Evolutionary conservation across 2,797 vertebrate species (phyloP).

Genomic region (Phrynocephalus forsythii): DNA sequence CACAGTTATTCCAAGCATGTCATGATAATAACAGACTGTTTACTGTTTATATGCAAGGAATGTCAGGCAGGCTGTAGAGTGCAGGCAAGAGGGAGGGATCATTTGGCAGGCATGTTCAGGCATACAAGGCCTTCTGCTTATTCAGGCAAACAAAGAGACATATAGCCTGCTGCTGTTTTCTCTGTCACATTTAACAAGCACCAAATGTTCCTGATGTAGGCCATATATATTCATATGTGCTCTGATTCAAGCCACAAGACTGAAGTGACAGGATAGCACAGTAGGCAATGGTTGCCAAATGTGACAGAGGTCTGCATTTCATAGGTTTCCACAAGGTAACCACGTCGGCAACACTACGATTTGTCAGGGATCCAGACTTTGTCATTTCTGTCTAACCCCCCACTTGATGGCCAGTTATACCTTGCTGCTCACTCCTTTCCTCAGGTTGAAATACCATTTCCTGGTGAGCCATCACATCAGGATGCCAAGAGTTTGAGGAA

Average conservation of each 20-base stretch:
- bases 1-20: constrained; percentile 80
- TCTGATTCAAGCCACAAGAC: constrained; percentile 18
- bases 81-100: constrained; percentile 70
- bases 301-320: background rate
- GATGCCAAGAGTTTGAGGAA: background rate
- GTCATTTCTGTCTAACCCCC: background rate
- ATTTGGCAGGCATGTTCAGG: constrained; percentile 38
- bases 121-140: constrained; percentile 46
- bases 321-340: background rate
- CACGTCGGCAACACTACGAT: too few species aligned
- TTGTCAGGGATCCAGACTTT: background rate
- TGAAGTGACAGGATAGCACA: background rate
- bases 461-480: background rate
- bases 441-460: background rate
- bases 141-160: constrained; percentile 31
- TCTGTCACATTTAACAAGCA: constrained; percentile 23
- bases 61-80: constrained; percentile 74
- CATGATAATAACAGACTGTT: constrained; percentile 78
- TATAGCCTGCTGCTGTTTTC: constrained; percentile 1
- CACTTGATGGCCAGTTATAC: background rate
- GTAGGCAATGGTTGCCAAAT: background rate
- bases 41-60: constrained; percentile 77
- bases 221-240: background rate
- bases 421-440: background rate
- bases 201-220: background rate